phyloP scores from a whole-genome alignment of 2,888 invertebrate species.

The Glaucopsyche alexis region DNA sequence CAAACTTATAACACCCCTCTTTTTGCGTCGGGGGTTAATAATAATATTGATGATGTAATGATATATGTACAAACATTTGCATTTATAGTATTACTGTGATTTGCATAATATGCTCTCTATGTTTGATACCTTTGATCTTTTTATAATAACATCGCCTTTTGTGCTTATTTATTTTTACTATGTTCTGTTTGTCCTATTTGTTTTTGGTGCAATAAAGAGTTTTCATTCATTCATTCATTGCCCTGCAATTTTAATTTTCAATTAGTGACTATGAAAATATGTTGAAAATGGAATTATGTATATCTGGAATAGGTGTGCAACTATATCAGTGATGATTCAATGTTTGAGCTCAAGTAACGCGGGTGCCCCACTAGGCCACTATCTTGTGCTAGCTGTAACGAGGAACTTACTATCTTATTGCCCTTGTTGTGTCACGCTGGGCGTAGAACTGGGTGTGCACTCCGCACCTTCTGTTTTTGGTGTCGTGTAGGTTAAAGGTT shows the following conservation, averaged over 20 bases:
- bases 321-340: constrained; percentile 3
- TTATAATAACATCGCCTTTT: too few species aligned
- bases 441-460: not conserved
- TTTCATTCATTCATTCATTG: too few species aligned
- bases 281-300: not conserved
- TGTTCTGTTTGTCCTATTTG: too few species aligned
- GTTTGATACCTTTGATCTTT: too few species aligned
- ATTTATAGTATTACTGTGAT: too few species aligned
- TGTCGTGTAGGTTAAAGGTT: not conserved
- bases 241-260: not conserved
- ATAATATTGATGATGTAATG: too few species aligned
- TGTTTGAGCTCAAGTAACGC: constrained; percentile 3
- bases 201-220: too few species aligned
- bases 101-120: too few species aligned
- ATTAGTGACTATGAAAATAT: not conserved
- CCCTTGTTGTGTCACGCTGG: not conserved
- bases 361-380: not conserved
- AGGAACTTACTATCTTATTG: not conserved
- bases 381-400: not conserved
- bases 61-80: too few species aligned
- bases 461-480: not conserved
- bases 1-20: too few species aligned
- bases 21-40: too few species aligned
- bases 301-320: not conserved
- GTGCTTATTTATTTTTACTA: too few species aligned